Base-by-base conservation (phyloP, 2,888 invertebrate species). In the Chaetogeoica ovagalla region DNA sequence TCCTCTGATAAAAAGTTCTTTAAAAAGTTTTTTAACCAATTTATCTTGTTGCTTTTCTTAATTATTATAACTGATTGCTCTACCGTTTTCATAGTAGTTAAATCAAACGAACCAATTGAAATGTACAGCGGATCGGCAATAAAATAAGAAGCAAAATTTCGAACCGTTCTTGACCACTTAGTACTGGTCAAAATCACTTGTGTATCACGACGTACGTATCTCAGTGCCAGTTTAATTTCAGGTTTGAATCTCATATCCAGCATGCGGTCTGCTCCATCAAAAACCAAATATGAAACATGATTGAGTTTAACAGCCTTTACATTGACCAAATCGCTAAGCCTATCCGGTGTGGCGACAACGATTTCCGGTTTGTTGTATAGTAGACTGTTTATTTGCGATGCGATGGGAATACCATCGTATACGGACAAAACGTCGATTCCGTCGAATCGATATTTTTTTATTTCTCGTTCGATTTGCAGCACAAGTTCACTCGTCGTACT, bases 401-500 rank as follows among this genome's bases (percentile, higher is more conserved):
- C 88, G 0, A 96, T 89, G 85, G 90, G 91, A 0, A 93, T 96
- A 21, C 97, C 97, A 73, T 97, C 98, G 87, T 97, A 98, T 0
- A 98, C 86, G 85, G 97, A 97, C 19, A 94, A 92, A 68, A 81
- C 74, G 43, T 86, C 90, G 83, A 97, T 96, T n/a, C 91, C 91
- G 84, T 89, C 91, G 85, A 97, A 97, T 15, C 91, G 89, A 85
- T 96, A 97, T 86, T 97, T 98, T 21, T 91, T 90, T 0, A 94
- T 93, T 88, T 98, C 97, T 84, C 91, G 91, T 84, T 97, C 93
- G 84, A 98, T 97, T 86, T 98, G 98, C 37, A 95, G 87, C 0
- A 97, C 97, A 66, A 98, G 87, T 86, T 98, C 97, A 83, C 97
- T 89, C 0, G 97, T 98, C 3, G 97, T 97, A 0, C 97, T 95